Base-by-base conservation (phyloP, 1,140 invertebrate species). In the Mactra quadrangularis region DNA sequence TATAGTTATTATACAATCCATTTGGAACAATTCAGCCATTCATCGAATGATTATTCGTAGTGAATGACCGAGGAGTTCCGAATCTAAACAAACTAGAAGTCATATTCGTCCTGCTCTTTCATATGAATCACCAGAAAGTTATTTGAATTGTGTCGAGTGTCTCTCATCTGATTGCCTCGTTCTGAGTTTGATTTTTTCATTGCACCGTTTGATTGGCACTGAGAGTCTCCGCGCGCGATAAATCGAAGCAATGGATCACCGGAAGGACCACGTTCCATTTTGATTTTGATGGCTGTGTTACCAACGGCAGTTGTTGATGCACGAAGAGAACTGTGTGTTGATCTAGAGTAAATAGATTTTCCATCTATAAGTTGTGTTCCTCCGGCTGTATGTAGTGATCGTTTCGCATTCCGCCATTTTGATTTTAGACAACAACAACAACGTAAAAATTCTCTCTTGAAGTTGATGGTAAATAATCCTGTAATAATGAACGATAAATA, bases 401-500 rank as follows among this genome's bases (percentile, higher is more conserved):
- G 62, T 29, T 59, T 60, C 22, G 45, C 41, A 22, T 83, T 33
- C 1, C 81, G 60, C 71, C 57, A 76, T n/a, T 66, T 57, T 29
- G 62, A 38, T 64, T 85, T 87, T 25, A 88, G 50, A 68, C 88
- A 89, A 77, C 86, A 90, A 84, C 90, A 91, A 55, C 90, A 91
- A 38, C 89, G 85, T 27, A 85, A 74, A 53, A 91, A 88, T 77
- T 91, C 89, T 68, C 89, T 75, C 78, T 90, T 91, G 76, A 91
- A 91, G 76, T 91, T 91, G 38, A 91, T 91, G 31, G 90, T 90
- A 74, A 91, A 91, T 85, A 90, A 87, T 38, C 90, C 90, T 91
- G 89, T 60, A 90, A 88, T 64, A n/a, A 76, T 82, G 52, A 64
- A 75, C n/a, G 45, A n/a, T n/a, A n/a, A n/a, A n/a, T n/a, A n/a